Evolutionary conservation across 1,140 invertebrate species (phyloP), one percentile per base, ranked within the genome.

Genomic region (Drosophila melanica): DNA sequence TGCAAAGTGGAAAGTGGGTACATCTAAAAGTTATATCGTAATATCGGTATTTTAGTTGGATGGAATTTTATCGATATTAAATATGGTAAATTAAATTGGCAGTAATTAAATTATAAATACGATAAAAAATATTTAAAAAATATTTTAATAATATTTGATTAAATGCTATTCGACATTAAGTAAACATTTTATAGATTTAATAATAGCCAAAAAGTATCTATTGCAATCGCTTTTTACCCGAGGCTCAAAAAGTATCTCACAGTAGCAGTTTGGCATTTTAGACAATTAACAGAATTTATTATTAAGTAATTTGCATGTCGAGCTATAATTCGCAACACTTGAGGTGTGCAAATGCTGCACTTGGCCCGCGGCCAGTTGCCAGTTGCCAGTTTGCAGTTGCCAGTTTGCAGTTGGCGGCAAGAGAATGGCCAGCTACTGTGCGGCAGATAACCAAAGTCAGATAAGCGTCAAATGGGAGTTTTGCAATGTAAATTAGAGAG

Each of bases 401-500:
- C 20, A 23, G 20, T 23, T 23, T 23, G 20, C 20, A 18, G 18
- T 18, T 18, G 18, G 18, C 18, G 18, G 18, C 18, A 60, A 68
- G 20, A 20, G 27, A 9, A 8, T 42, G 14, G 30, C 50, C 14
- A 3, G 80, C 81, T 86, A 86, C 81, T 67, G 78, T 78, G 47
- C 48, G 20, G 12, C 16, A 77, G 81, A 86, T 86, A 42, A n/a
- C 37, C 47, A 41, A 30, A 12, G 39, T 1, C 30, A 58, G 81
- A 86, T 87, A 81, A 87, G 59, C 35, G 12, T n/a, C 44, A 41
- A 66, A 64, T 47, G 47, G 30, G 41, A 30, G 44, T 72, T 86
- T 78, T 78, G 81, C 81, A 86, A 87, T 86, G 69, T 60, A 78
- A 86, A 87, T 81, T 76, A 66, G 53, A 44, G 55, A 50, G 63